Percentiles rank a stretch among this genome's conserved stretches.
These are phyloP conservation scores for Eulacestoma nigropectus DNA, from an alignment of 2,113 vertebrate species.

Conservation along the genomic window DNA sequence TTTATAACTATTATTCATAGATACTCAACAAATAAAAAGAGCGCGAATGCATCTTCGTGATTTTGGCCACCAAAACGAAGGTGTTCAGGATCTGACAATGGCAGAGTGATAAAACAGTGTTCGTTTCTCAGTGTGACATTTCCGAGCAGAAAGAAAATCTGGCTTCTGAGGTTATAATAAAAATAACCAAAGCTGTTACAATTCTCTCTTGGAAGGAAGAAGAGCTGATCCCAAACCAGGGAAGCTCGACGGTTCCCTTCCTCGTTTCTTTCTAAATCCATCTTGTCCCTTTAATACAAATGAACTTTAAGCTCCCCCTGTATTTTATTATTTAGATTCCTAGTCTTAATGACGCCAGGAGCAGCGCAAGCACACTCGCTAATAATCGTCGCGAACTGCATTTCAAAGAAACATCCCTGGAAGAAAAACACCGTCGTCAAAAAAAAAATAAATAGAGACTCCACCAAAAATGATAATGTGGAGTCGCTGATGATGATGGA, in stretches of 20 bases:
- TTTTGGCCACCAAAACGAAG: neutral
- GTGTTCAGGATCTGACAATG: neutral
- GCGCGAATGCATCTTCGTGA: neutral
- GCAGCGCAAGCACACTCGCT: constrained; percentile 50
- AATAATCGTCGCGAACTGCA: constrained; percentile 55
- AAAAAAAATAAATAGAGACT: constrained; percentile 47
- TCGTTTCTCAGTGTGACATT: neutral
- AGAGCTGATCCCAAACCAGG: neutral
- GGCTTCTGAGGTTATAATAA: neutral
- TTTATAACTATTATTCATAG: neutral
- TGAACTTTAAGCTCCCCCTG: constrained; percentile 51
- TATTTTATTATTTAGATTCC: constrained; percentile 63
- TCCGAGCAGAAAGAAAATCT: neutral
- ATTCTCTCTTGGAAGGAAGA: neutral
- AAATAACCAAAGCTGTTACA: neutral
- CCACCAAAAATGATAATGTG: constrained; percentile 79
- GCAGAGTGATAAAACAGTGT: neutral
- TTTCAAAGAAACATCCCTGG: constrained; percentile 66
- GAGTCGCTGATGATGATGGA: constrained; percentile 57
- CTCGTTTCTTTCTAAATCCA: constrained; percentile 6
- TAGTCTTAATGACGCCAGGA: constrained; percentile 66
- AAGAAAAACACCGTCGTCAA: constrained; percentile 45
- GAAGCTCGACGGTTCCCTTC: neutral
- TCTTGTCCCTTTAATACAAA: constrained; percentile 58
- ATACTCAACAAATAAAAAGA: neutral